Conservation (phyloP, 1,140 invertebrate species). For the Bombus sylvicola region DNA sequence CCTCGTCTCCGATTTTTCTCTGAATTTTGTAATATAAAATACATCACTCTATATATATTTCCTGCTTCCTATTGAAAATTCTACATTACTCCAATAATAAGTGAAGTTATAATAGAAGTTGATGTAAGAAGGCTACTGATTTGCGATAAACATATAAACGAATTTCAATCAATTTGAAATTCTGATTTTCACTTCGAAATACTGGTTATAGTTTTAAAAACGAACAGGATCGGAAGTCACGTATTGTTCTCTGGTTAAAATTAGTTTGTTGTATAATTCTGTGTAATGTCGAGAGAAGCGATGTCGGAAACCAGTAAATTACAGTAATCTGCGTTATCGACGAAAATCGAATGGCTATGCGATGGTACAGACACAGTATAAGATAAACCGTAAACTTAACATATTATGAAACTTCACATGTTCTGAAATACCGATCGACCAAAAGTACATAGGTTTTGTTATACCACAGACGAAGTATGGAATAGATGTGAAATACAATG, state of each 20-base stretch:
- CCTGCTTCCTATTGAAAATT: background rate
- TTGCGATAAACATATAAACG: background rate
- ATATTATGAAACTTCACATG: background rate
- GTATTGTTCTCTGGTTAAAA: background rate
- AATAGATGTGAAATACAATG: background rate
- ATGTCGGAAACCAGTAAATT: too few species aligned
- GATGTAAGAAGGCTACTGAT: background rate
- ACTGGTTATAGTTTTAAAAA: background rate
- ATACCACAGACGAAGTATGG: background rate
- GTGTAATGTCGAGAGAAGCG: background rate
- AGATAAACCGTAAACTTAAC: background rate
- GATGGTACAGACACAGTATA: background rate
- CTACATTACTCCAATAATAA: too few species aligned
- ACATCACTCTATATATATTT: background rate
- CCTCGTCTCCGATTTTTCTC: background rate
- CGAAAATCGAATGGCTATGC: background rate
- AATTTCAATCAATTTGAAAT: conserved; percentile 10
- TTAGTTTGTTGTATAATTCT: background rate
- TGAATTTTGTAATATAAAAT: background rate
- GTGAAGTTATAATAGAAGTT: background rate
- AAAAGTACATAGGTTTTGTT: background rate
- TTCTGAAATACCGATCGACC: background rate
- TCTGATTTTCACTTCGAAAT: background rate
- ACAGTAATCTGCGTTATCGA: conserved; percentile 40
- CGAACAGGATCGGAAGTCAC: too few species aligned